Evolutionary conservation across 23 tunicate species (phyloP).

Genomic region (Halocynthia roretzi): DNA sequence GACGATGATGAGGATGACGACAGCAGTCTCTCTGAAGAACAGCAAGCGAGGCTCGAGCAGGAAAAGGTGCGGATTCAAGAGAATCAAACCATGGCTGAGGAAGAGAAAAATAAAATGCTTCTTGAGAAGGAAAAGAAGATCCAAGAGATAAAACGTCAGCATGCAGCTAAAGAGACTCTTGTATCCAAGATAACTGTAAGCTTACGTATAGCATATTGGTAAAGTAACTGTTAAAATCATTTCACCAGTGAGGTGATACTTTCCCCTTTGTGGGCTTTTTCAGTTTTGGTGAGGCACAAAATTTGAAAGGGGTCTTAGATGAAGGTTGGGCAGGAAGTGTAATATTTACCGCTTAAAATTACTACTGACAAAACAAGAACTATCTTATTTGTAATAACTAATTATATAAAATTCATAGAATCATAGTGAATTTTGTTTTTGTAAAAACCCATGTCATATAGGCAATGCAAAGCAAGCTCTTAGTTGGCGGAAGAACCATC

Average conservation of each 20-base stretch:
- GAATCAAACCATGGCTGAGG: constrained; percentile 83
- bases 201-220: not conserved
- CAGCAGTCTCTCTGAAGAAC: constrained; percentile 55
- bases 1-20: constrained; percentile 49
- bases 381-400: no score
- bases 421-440: no score
- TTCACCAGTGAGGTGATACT: no score
- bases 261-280: no score
- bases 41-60: constrained; percentile 58
- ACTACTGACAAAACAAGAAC: no score
- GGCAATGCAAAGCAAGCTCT: constrained; percentile 96
- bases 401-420: no score
- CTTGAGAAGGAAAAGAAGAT: constrained; percentile 56
- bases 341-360: not conserved
- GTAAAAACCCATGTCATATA: not conserved
- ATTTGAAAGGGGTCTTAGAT: no score
- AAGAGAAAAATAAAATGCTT: constrained; percentile 64
- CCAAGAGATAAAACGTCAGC: constrained; percentile 48
- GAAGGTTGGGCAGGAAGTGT: not conserved
- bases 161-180: constrained; percentile 55
- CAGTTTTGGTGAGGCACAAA: no score
- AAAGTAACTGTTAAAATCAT: no score
- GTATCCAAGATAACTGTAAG: constrained; percentile 65
- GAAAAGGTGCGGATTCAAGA: constrained; percentile 76
- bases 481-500: constrained; percentile 92